Evolutionary conservation across 92 coral and sea anemone genomes (phyloP).

Genomic region (Palythoa caribaeorum): DNA sequence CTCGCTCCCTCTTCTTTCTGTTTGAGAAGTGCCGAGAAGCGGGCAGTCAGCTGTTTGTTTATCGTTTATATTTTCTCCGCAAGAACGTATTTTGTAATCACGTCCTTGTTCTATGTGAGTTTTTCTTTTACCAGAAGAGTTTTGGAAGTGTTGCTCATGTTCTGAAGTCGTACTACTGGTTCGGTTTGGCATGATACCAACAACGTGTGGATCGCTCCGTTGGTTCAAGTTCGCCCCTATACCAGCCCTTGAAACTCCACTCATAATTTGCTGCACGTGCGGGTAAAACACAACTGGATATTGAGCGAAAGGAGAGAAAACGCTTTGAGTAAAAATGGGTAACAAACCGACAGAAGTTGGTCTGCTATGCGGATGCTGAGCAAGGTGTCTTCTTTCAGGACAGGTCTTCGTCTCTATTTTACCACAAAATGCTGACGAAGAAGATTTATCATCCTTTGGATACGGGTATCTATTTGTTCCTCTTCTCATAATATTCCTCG

Average conservation of each 20-base stretch:
- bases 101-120: not conserved
- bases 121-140: not conserved
- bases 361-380: conserved; percentile 8
- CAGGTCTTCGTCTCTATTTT: not conserved
- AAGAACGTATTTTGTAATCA: not conserved
- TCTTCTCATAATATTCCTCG: not conserved
- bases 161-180: not conserved
- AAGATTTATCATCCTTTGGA: not conserved
- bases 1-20: not conserved
- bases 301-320: not conserved
- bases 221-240: not conserved
- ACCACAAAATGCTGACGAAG: not conserved
- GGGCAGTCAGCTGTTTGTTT: not conserved
- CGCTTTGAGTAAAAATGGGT: not conserved
- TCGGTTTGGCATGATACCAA: not conserved
- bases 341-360: not conserved
- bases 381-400: not conserved
- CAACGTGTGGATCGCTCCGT: not conserved
- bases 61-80: not conserved
- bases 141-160: not conserved
- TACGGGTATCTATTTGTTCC: not conserved
- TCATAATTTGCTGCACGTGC: not conserved
- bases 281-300: not conserved
- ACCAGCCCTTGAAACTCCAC: not conserved
- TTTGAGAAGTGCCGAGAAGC: not conserved